Evolutionary conservation across 2,888 invertebrate genomes (phyloP), one percentile per base, ranked within the genome.

Genomic region (Carpatolechia fugitivella): DNA sequence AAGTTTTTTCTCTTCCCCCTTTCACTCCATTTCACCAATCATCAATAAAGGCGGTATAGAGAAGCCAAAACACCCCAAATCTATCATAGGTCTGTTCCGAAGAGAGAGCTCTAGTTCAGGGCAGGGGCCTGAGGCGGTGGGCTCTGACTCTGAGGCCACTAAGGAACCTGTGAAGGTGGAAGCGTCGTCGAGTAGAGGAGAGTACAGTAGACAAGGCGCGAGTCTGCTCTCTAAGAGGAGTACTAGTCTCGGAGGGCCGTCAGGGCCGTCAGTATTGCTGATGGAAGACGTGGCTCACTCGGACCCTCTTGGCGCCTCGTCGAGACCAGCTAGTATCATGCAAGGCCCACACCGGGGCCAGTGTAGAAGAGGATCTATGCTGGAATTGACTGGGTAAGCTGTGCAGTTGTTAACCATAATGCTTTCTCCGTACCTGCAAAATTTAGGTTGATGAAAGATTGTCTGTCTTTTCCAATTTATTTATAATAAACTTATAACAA

Each of bases 31-130:
- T 69, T 56, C 70, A 69, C 62, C 65, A 8, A 62, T 64, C 67
- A 64, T 68, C 67, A 65, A 66, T 66, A 70, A 72, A 95, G 96
- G 96, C 90, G 96, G 96, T 74, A 94, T 96, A 85, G 95, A 96
- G 86, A 95, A 96, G 91, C 95, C 96, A 83, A 94, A 95, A 90
- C 92, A 93, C 88, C 93, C 94, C 69, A 95, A 95, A 87, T 96
- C 96, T 85, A 96, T 97, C 85, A 96, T 96, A 92, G 96, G 96
- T 86, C 92, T 96, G 62, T 97, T 97, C 89, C 93, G 96, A 74
- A 93, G 96, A 74, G 96, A 96, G 80, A 96, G 96, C 81, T 91
- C 93, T 65, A 92, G 94, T 69, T 95, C 95, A 0, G 93, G 93
- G 53, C 93, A 93, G 67, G 92, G 91, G 0, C 78, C 79, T 24